Percentiles rank a stretch among this genome's conserved stretches.
These are phyloP conservation scores for Folsomia manolachei DNA, from an alignment of 2,888 invertebrate species.

Conservation along the genomic window DNA sequence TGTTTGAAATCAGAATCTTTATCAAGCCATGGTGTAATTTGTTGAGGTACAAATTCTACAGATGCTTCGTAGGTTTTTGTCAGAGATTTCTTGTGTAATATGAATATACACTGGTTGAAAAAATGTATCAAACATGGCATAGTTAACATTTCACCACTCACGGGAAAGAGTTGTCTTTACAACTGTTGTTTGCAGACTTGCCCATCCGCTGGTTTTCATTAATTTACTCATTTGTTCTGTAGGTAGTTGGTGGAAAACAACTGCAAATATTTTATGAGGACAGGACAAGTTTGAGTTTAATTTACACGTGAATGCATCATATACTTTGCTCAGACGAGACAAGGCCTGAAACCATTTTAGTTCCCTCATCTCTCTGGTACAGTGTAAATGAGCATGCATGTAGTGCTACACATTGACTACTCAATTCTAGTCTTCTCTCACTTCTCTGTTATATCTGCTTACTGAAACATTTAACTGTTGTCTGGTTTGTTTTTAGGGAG, in stretches of 20 bases:
- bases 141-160: too few relatives aligned
- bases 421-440: neutral
- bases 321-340: neutral
- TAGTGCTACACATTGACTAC: too few relatives aligned
- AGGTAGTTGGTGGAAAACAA: neutral
- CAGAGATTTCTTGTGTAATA: too few relatives aligned
- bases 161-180: too few relatives aligned
- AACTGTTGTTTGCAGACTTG: neutral
- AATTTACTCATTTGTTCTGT: constrained; percentile 8
- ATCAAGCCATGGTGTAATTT: too few relatives aligned
- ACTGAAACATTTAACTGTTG: neutral
- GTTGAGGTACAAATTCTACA: too few relatives aligned
- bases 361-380: neutral
- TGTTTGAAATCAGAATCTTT: too few relatives aligned
- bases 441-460: neutral
- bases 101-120: too few relatives aligned
- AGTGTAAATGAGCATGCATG: too few relatives aligned
- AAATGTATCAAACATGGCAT: too few relatives aligned
- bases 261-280: constrained; percentile 19
- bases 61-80: too few relatives aligned
- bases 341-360: neutral
- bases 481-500: neutral
- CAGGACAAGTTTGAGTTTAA: constrained; percentile 8
- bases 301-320: constrained; percentile 16
- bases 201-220: neutral